A percentile compares a stretch with the other conserved stretches of the same genome.
Evolutionary conservation across 2,888 invertebrate species (phyloP).

Genomic region (Cylindroiulus punctatus): DNA sequence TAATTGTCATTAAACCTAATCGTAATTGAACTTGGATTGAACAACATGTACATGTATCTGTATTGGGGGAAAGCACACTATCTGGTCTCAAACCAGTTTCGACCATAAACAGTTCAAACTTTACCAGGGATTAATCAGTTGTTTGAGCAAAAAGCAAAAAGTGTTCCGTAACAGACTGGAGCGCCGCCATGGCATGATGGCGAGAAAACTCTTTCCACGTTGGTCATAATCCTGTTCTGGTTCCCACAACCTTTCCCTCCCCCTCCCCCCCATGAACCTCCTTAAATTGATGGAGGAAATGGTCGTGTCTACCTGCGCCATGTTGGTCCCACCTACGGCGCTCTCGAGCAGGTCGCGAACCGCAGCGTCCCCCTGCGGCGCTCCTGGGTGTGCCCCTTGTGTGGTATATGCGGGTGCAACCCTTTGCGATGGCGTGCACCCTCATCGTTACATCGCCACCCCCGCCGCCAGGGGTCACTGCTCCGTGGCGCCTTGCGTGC

Average conservation of each 20-base stretch:
- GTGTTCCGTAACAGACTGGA: neutral
- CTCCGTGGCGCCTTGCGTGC: slow-evolving; percentile 11
- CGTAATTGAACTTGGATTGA: no score
- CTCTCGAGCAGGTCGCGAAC: slow-evolving; percentile 17
- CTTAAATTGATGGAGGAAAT: slow-evolving; percentile 23
- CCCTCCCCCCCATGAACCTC: neutral
- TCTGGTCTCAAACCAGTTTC: no score
- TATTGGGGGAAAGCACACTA: no score
- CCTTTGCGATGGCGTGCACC: slow-evolving; percentile 28
- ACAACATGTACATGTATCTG: no score
- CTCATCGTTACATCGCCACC: slow-evolving; percentile 16
- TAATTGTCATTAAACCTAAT: no score
- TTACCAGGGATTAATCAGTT: no score
- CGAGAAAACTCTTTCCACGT: slow-evolving; percentile 1
- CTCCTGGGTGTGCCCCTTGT: slow-evolving; percentile 34
- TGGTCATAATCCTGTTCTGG: slow-evolving; percentile 25
- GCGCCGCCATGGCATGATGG: slow-evolving; percentile 10
- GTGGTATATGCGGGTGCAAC: slow-evolving; percentile 28
- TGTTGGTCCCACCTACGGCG: slow-evolving; percentile 28
- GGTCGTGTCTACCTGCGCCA: neutral
- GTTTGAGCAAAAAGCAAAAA: neutral
- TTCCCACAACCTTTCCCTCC: neutral
- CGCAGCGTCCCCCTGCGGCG: slow-evolving; percentile 1
- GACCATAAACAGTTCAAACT: neutral
- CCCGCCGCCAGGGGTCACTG: slow-evolving; percentile 37